Base-by-base conservation (phyloP, 2,113 vertebrate genomes). In the Cephalopholis sonnerati region DNA sequence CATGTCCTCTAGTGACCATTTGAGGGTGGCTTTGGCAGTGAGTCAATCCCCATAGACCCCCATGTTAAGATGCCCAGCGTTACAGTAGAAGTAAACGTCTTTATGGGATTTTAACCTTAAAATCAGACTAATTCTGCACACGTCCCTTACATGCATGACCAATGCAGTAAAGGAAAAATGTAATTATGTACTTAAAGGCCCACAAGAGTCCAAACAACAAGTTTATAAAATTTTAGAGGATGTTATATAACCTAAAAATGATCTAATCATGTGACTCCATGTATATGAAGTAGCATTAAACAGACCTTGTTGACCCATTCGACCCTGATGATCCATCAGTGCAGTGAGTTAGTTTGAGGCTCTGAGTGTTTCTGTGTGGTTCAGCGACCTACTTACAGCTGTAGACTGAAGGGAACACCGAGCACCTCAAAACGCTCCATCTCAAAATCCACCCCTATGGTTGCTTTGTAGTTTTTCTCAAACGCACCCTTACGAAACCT, bases 391-490 rank as follows among this genome's bases (percentile, higher is more conserved):
- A 97, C 98, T 97, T 87, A 99, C 98, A 99, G 95, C 94, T 99
- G 98, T 69, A 99, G 90, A 90, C 96, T 98, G 94, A 98, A 99
- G 39, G 98, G 98, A 64, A 98, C 92, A 0, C 98, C 98, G 36
- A 99, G 92, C 85, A 99, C 97, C 88, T 99, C 97, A n/a, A 99
- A 99, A 2, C 97, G 94, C 89, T 99, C 98, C 97, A 99, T 98
- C 93, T 98, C 98, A 50, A 99, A 99, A 92, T 99, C 98, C 91
- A 99, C 98, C 24, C 98, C 98, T 0, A 99, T 98, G 84, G 98
- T 99, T 0, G 98, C 98, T 89, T 98, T 99, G 95, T 99, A 99
- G 93, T 97, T 97, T 94, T 96, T 98, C 58, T 97, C 97, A 29
- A 98, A 99, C 0, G 93, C 94, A 77, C 96, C 96, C 85, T 97